Percentiles rank a stretch among this genome's conserved stretches.
Evolutionary conservation across 2,113 vertebrate genomes (phyloP).

Genomic region (Elephantulus edwardii): DNA sequence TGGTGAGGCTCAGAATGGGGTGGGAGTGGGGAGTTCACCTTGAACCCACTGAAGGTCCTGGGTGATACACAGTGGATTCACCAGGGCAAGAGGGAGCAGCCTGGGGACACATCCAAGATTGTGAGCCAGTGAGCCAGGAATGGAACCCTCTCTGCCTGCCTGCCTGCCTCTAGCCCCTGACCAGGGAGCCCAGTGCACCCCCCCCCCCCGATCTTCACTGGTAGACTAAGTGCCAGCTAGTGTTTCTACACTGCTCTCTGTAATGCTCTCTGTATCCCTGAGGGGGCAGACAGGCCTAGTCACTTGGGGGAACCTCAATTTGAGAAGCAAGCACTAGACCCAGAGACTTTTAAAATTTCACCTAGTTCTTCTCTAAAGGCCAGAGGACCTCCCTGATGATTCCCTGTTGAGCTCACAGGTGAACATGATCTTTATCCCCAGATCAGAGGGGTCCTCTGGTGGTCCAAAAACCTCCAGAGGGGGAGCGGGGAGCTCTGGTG

Average conservation of each 20-base stretch:
- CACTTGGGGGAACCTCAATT: neutral
- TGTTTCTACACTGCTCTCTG: neutral
- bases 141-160: neutral
- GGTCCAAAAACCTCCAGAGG: neutral
- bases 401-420: neutral
- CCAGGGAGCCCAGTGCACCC: neutral
- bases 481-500: no score
- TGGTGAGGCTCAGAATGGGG: conserved; percentile 84
- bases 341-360: neutral
- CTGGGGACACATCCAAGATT: neutral
- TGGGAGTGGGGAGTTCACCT: no score
- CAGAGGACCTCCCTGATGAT: neutral
- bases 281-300: neutral
- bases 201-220: neutral
- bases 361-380: neutral
- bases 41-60: neutral
- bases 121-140: neutral
- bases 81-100: neutral
- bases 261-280: no score
- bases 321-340: neutral
- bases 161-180: neutral
- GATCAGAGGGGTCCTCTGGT: neutral
- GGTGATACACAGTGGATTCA: neutral
- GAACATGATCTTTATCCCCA: neutral
- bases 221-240: neutral